Conservation (phyloP, 2,797 vertebrate genomes). For the Taenioides sp. region DNA sequence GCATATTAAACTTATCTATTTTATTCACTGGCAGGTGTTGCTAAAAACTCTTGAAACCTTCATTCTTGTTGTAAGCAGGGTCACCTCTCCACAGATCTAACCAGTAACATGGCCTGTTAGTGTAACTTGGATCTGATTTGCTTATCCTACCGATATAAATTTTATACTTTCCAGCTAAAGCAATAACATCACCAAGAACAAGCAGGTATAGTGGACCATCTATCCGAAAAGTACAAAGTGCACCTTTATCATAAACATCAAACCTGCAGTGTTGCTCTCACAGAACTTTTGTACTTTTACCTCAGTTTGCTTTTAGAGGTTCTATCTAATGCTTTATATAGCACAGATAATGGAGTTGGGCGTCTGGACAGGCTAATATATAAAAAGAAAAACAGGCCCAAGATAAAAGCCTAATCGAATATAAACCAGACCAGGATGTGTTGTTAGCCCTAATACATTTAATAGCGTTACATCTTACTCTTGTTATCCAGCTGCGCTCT, state of each 20-base stretch:
- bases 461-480: slow-evolving; percentile 80
- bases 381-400: slow-evolving; percentile 13
- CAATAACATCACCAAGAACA: too few species aligned
- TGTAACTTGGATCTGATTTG: too few species aligned
- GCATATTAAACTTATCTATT: too few species aligned
- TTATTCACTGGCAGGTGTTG: too few species aligned
- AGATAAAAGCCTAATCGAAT: slow-evolving; percentile 14
- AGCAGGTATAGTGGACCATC: too few species aligned
- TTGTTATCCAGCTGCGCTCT: slow-evolving; percentile 97
- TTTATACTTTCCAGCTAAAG: too few species aligned
- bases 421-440: slow-evolving; percentile 13
- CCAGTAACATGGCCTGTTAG: too few species aligned
- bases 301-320: neutral
- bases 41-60: too few species aligned
- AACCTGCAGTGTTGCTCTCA: neutral
- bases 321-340: slow-evolving; percentile 1
- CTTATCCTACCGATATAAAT: too few species aligned
- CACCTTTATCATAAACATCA: neutral
- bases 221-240: too few species aligned
- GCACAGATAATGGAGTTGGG: neutral
- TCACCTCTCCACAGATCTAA: too few species aligned
- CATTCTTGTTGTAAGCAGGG: too few species aligned
- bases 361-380: slow-evolving; percentile 1
- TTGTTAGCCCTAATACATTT: slow-evolving; percentile 11
- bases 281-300: neutral